Evolutionary conservation across 1,140 invertebrate species (phyloP), one percentile per base, ranked within the genome.

Genomic region (Eurosta solidaginis): DNA sequence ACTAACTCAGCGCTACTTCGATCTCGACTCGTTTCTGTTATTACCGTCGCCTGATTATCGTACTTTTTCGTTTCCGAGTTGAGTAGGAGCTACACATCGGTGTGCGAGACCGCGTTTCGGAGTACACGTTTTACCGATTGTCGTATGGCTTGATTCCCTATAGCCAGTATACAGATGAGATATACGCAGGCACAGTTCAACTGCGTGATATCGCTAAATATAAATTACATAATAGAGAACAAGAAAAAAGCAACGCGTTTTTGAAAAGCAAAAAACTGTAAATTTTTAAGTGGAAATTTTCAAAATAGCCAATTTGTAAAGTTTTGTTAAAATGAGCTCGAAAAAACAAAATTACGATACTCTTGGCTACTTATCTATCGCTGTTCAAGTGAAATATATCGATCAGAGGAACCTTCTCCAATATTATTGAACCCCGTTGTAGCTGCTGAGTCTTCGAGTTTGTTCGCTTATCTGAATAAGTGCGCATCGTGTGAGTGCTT

Each of bases 131-230:
- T 75, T 27, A 75, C 42, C 73, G 73, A 47, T 36, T 75, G 42
- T 75, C 45, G 73, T 47, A 75, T 75, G 73, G 73, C 73, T 75
- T 47, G 73, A 75, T 75, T 75, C 73, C 73, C 73, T 68, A 68
- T 68, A 68, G 59, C 59, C 59, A 42, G 47, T 81, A 73, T 78
- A 85, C 59, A 68, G 59, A 68, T 68, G 59, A 40, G 59, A 68
- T 81, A 81, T 80, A 78, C 81, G 80, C 84, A 86, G 79, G 79
- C 40, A 78, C 77, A 40, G 63, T 29, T 78, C 77, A 78, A 78
- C 77, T 79, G 76, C 44, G 76, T 63, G 33, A 54, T 52, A 77
- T 77, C 40, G 79, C 79, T 79, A n/a, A n/a, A n/a, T n/a, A 76
- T 40, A 77, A 79, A 77, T 74, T 40, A 36, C 20, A 78, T 9